Evolutionary conservation across 2,797 vertebrate genomes (phyloP).

Genomic region (Enteromius thamalakanensis): DNA sequence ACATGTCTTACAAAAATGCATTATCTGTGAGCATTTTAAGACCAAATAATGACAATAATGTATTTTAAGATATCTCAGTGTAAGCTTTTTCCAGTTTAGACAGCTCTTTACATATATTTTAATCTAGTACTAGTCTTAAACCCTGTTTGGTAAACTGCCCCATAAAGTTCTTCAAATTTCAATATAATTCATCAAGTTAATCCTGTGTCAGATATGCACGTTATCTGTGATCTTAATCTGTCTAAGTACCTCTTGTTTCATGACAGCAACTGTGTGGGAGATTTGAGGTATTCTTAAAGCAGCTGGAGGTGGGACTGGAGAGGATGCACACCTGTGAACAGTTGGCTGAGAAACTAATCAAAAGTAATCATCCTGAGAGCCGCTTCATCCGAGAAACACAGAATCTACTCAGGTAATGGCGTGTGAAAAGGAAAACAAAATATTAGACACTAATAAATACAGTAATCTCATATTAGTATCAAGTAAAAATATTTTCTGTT

Average conservation of each 20-base stretch:
- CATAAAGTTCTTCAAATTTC: neutral
- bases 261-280: constrained; percentile 79
- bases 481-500: neutral
- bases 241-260: constrained; percentile 26
- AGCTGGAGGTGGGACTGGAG: constrained; percentile 78
- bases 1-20: no score
- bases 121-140: no score
- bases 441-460: neutral
- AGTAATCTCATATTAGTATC: neutral
- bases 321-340: constrained; percentile 74
- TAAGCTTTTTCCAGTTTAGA: no score
- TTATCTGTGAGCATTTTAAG: no score
- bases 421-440: neutral
- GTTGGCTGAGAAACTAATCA: constrained; percentile 74
- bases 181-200: neutral
- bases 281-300: constrained; percentile 80
- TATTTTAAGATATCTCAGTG: no score
- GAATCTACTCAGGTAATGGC: constrained; percentile 78
- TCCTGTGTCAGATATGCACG: neutral
- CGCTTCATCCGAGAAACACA: constrained; percentile 72
- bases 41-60: no score
- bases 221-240: neutral
- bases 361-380: constrained; percentile 73
- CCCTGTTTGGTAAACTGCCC: no score
- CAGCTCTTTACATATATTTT: no score